A percentile compares a stretch with the other conserved stretches of the same genome.
Conservation (phyloP, 2,888 invertebrate species). For the Ophion costatus region DNA sequence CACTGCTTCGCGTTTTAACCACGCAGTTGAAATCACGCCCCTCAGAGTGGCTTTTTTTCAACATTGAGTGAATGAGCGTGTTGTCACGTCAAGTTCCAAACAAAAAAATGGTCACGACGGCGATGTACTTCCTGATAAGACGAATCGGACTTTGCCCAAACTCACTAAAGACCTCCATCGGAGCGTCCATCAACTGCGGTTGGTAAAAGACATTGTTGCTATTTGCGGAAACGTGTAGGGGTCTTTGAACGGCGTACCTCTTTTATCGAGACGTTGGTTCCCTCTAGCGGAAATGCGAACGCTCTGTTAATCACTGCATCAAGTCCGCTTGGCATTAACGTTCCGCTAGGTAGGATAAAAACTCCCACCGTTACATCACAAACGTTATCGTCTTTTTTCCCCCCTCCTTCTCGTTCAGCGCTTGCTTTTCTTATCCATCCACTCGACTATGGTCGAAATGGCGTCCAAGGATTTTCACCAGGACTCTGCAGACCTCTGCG, state of each 20-base stretch:
- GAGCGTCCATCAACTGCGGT: background rate
- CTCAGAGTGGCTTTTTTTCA: no score
- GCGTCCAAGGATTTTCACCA: background rate
- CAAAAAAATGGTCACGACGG: no score
- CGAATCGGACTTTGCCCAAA: background rate
- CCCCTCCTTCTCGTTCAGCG: background rate
- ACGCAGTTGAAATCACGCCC: no score
- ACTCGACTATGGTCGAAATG: background rate
- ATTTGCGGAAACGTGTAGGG: conserved; percentile 25
- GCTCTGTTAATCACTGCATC: conserved; percentile 22
- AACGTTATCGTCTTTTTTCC: background rate
- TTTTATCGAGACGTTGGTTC: conserved; percentile 4
- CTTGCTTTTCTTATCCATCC: background rate
- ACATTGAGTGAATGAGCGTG: no score
- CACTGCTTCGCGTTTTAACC: no score
- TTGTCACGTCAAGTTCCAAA: no score
- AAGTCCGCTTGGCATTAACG: conserved; percentile 31
- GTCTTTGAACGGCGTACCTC: conserved; percentile 4
- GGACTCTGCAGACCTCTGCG: background rate
- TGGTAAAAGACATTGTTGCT: conserved; percentile 24
- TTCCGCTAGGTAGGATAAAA: background rate
- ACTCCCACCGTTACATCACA: background rate
- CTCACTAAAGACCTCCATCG: background rate
- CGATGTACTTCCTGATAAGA: background rate
- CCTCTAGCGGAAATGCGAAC: conserved; percentile 13